Base-by-base conservation (phyloP, 1,140 invertebrate species). In the Psilanteris sp. region DNA sequence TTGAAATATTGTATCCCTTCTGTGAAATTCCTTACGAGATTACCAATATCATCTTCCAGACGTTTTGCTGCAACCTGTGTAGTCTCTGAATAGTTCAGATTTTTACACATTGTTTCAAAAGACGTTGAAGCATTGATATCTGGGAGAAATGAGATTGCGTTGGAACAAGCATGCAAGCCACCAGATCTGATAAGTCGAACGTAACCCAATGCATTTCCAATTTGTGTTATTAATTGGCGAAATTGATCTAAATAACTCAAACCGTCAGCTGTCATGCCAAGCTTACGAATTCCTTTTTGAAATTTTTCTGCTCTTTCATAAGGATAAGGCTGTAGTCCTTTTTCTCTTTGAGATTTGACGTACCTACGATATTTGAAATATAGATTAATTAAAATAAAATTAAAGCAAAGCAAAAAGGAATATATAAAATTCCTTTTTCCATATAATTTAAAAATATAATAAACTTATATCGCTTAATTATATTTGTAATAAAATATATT, bases 141-240 rank as follows among this genome's bases (percentile, higher is more conserved):
- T 1, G 97, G 96, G 55, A 99, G 90, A 87, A 98, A 98, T 2
- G 94, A 92, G 15, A 96, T 95, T 0, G 96, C 95, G 83, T 96
- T 95, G 0, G 96, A 95, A 78, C 96, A 96, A 62, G 95, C 97
- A 83, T 98, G 95, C 5, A 98, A 90, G 7, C 96, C 96, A 3
- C 97, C 98, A 2, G 97, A 97, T 61, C 96, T 91, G 36, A 99
- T 94, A 85, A 99, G 93, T 24, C 98, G 90, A 0, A 99, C 95
- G 84, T 98, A 99, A 4, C 97, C 98, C 89, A 99, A 93, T 1
- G 97, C 96, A 89, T 99, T 99, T 7, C 97, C 97, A 78, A 99
- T 97, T 81, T 98, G 96, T 20, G 94, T 96, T 20, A 99, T 96
- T 0, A 98, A 88, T 68, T 94, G 92, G 27, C 98, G 90, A 87